Evolutionary conservation across 1,140 invertebrate species (phyloP).

Genomic region (Drosophila santomea): DNA sequence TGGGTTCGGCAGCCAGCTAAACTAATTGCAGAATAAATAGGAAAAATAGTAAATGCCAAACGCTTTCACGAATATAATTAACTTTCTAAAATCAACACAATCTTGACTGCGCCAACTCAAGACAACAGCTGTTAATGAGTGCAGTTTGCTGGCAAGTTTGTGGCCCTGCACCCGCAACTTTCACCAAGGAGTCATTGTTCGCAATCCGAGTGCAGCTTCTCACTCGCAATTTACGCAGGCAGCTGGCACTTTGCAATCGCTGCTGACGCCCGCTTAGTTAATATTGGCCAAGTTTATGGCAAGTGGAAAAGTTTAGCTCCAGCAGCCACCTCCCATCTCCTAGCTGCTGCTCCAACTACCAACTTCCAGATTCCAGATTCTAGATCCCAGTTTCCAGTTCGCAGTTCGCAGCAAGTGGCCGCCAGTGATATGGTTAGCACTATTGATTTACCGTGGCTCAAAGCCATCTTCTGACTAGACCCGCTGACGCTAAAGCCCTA

Average conservation of each 20-base stretch:
- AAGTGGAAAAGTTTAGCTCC: slow-evolving; percentile 59
- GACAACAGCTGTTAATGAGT: slow-evolving; percentile 80
- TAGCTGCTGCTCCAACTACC: too few relatives aligned
- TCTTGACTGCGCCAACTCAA: slow-evolving; percentile 66
- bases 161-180: slow-evolving; percentile 17
- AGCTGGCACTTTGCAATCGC: slow-evolving; percentile 34
- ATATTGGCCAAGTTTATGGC: slow-evolving; percentile 66
- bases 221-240: slow-evolving; percentile 43
- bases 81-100: slow-evolving; percentile 77
- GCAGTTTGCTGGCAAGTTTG: slow-evolving; percentile 62
- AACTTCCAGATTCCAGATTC: background rate
- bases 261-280: slow-evolving; percentile 64
- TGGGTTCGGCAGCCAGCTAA: slow-evolving; percentile 14
- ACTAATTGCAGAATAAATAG: slow-evolving; percentile 71
- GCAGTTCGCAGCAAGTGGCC: slow-evolving; percentile 25
- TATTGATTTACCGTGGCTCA: slow-evolving; percentile 70
- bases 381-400: background rate
- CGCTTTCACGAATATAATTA: slow-evolving; percentile 67
- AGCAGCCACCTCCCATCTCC: background rate
- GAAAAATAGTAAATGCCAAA: slow-evolving; percentile 30
- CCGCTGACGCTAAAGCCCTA: slow-evolving; percentile 50
- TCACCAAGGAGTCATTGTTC: slow-evolving; percentile 33
- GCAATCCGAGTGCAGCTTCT: slow-evolving; percentile 15
- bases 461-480: slow-evolving; percentile 53
- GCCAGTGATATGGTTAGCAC: slow-evolving; percentile 64